Percentiles rank a stretch among this genome's conserved stretches.
Conservation (phyloP, 2,113 vertebrate genomes). For the Tichodroma muraria region DNA sequence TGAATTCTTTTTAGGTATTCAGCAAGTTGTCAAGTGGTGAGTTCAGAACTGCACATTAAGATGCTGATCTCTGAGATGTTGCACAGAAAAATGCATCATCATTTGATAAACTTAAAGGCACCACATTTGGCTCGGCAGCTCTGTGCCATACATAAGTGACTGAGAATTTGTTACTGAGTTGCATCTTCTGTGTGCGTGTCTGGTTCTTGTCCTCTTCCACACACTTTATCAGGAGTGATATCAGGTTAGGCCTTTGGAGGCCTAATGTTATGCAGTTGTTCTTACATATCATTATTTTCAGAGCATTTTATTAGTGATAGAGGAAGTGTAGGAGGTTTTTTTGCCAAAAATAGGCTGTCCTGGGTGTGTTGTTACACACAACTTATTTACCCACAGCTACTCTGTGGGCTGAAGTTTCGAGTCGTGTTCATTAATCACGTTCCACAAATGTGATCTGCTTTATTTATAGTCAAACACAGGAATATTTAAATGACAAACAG, state of each 20-base stretch:
- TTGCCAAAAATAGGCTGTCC: neutral
- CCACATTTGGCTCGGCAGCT: neutral
- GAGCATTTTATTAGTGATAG: neutral
- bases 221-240: neutral
- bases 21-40: neutral
- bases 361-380: neutral
- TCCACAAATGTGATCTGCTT: neutral
- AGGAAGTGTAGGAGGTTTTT: neutral
- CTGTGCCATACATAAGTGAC: neutral
- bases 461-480: constrained; percentile 21
- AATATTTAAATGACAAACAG: neutral
- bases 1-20: neutral
- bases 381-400: constrained; percentile 34
- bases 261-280: neutral
- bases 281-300: neutral
- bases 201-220: neutral
- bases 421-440: neutral
- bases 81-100: neutral
- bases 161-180: neutral
- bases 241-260: neutral
- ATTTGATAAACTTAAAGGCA: neutral
- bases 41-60: neutral
- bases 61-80: neutral
- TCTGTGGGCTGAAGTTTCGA: constrained; percentile 31
- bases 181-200: neutral